phyloP scores from a whole-genome alignment of 2,113 vertebrate species.

The Hemicordylus capensis region DNA sequence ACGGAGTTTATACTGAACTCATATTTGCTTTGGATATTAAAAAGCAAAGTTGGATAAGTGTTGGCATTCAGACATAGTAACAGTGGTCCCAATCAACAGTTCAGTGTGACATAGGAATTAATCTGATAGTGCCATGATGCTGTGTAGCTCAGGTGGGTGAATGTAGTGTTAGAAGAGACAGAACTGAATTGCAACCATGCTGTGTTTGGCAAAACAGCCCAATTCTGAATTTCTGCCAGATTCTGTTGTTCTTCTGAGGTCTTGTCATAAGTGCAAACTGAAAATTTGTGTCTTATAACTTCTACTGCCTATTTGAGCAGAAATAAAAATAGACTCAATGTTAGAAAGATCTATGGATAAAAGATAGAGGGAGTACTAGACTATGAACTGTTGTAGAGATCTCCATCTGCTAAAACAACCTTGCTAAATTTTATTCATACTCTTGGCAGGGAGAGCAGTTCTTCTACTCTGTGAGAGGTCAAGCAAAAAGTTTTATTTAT shows the following conservation, averaged over 20 bases:
- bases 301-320: not conserved
- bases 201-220: slow-evolving; percentile 46
- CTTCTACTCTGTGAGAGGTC: not conserved
- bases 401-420: not conserved
- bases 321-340: not conserved
- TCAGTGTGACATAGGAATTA: slow-evolving; percentile 29
- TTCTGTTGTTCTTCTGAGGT: slow-evolving; percentile 18
- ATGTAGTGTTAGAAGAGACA: slow-evolving; percentile 63
- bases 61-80: slow-evolving; percentile 33
- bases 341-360: slow-evolving; percentile 1
- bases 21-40: slow-evolving; percentile 12
- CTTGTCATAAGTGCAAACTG: not conserved
- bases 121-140: slow-evolving; percentile 55
- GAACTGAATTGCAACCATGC: slow-evolving; percentile 35
- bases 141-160: not conserved
- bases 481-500: slow-evolving; percentile 43
- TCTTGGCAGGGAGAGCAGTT: not conserved
- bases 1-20: not conserved
- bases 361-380: not conserved
- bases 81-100: slow-evolving; percentile 32
- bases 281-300: not conserved
- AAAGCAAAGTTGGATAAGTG: not conserved
- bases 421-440: slow-evolving; percentile 20
- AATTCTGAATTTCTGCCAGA: not conserved
- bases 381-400: not conserved